phyloP scores from a whole-genome alignment of 2,888 invertebrate species.

The Sepioteuthis lessoniana region DNA sequence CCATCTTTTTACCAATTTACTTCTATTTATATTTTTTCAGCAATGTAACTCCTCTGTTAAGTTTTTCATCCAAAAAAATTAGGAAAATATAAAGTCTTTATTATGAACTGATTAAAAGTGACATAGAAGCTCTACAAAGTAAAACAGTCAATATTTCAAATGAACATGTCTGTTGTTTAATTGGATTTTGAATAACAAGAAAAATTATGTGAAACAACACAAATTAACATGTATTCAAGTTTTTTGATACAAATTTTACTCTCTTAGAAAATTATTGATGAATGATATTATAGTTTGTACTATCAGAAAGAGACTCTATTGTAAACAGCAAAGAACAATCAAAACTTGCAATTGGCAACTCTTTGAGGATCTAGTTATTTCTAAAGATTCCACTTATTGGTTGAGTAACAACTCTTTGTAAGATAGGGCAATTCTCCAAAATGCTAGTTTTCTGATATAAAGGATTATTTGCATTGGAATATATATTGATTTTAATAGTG shows the following conservation, averaged over 20 bases:
- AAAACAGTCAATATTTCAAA: too few relatives aligned
- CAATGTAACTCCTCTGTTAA: too few relatives aligned
- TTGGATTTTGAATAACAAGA: too few relatives aligned
- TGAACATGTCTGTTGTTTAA: too few relatives aligned
- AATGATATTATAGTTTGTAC: neutral
- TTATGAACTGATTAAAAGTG: too few relatives aligned
- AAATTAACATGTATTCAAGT: too few relatives aligned
- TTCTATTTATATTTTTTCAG: too few relatives aligned
- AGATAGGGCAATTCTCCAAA: neutral
- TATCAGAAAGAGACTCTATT: neutral
- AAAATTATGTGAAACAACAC: too few relatives aligned
- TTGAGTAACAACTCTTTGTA: neutral
- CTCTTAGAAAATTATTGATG: neutral
- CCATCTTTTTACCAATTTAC: too few relatives aligned
- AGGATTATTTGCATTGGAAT: neutral
- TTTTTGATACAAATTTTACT: neutral
- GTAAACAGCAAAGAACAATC: neutral
- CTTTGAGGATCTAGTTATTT: neutral
- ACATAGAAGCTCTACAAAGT: too few relatives aligned
- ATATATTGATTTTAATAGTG: neutral
- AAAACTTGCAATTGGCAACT: neutral
- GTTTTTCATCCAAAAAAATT: too few relatives aligned
- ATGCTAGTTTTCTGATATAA: neutral
- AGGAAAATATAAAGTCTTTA: too few relatives aligned
- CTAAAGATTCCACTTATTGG: neutral